Conservation (phyloP, 2,888 invertebrate genomes). For the Bugula neritina region DNA sequence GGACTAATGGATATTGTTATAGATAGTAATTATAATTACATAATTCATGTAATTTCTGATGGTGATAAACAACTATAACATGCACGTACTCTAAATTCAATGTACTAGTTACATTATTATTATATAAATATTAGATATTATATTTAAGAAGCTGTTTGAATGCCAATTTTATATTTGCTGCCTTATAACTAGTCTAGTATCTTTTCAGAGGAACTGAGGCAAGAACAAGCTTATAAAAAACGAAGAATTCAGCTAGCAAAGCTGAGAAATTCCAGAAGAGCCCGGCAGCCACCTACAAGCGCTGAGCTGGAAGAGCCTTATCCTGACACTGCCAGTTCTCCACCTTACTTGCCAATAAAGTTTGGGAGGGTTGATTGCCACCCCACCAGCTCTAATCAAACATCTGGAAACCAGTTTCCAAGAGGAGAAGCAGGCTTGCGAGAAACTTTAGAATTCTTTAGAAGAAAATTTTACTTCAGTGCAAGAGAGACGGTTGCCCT, state of each 20-base stretch:
- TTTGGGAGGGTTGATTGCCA: slow-evolving; percentile 25
- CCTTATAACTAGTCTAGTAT: too few relatives aligned
- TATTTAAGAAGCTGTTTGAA: too few relatives aligned
- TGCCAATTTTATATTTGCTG: too few relatives aligned
- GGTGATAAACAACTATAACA: too few relatives aligned
- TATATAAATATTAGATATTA: too few relatives aligned
- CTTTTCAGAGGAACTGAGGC: slow-evolving; percentile 15
- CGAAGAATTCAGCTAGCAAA: not conserved
- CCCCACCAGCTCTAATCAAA: slow-evolving; percentile 5
- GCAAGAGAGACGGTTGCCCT: slow-evolving; percentile 17
- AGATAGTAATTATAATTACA: too few relatives aligned
- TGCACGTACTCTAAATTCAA: too few relatives aligned
- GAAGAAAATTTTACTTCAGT: slow-evolving; percentile 10
- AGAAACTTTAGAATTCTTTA: slow-evolving; percentile 5
- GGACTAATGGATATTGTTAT: too few relatives aligned
- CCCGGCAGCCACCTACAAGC: not conserved
- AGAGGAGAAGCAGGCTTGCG: not conserved
- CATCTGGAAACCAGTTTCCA: slow-evolving; percentile 1
- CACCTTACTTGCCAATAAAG: not conserved
- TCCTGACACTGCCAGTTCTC: not conserved
- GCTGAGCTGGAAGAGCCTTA: not conserved
- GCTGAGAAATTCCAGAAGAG: not conserved
- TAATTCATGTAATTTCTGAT: too few relatives aligned
- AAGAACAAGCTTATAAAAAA: not conserved
- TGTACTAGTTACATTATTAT: too few relatives aligned